Evolutionary conservation across 1,140 invertebrate species (phyloP), one percentile per base, ranked within the genome.

Genomic region (Microplitis demolitor): DNA sequence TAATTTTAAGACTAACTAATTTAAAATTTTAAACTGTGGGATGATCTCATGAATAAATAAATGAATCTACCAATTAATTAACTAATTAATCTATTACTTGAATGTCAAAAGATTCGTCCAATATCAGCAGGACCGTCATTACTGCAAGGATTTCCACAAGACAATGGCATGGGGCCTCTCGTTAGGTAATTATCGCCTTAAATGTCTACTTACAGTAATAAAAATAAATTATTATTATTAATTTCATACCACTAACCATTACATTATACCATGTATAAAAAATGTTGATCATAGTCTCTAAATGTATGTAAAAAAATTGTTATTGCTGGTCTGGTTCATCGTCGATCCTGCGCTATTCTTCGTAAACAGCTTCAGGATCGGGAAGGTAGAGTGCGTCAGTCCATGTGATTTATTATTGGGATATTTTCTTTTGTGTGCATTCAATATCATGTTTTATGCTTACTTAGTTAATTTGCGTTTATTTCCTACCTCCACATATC

Each of bases 301-400:
- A 76, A 54, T 13, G 16, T 54, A 54, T 66, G 60, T 78, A 61
- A 60, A 74, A 72, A 68, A 76, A 75, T 78, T 79, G 66, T 81
- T 82, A 78, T 75, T 80, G 82, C 81, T 83, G 78, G 73, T 73
- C 72, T 82, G 75, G 76, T 80, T 76, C 74, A 16, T 76, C 76
- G 72, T 73, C 53, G 24, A 24, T 71, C 63, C 67, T 66, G 56
- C 72, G 75, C 78, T 72, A 77, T 33, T 66, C 66, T 64, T 80
- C 74, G 76, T 13, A 64, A 76, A 81, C 87, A 92, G 90, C 88
- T 90, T 91, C 86, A 89, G 90, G 88, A 91, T 91, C 86, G 90
- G 90, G 87, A 91, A 91, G 91, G 91, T 92, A 91, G 88, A 91
- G 88, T 91, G 89, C 86, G 89, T 90, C 85, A 87, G 82, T 83